Percentiles rank a stretch among this genome's conserved stretches.
phyloP scores from a whole-genome alignment of 2,797 vertebrate genomes.

The Tapera naevia region DNA sequence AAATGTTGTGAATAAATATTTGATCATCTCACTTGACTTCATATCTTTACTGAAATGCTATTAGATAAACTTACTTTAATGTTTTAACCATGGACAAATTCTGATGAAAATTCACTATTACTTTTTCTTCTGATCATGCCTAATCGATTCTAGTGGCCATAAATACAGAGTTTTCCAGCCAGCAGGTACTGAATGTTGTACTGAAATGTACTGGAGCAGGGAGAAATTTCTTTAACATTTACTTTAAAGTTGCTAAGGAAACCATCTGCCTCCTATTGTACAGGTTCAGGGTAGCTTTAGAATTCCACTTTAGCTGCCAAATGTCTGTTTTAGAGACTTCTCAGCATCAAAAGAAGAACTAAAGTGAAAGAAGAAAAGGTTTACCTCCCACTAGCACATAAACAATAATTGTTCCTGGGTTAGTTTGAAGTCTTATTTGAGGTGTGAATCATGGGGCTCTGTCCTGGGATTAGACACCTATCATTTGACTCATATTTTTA shows the following conservation, averaged over 20 bases:
- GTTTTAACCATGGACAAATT: background rate
- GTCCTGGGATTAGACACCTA: background rate
- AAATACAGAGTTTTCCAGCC: background rate
- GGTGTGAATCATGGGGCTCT: background rate
- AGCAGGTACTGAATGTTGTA: background rate
- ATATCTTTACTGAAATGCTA: background rate
- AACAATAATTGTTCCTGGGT: background rate
- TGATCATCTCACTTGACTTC: background rate
- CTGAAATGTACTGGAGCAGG: slow-evolving; percentile 19
- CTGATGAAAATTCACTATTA: background rate
- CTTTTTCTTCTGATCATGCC: background rate
- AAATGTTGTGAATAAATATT: background rate
- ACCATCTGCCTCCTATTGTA: background rate
- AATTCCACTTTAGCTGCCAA: background rate
- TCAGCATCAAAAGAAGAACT: background rate
- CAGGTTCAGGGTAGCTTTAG: background rate
- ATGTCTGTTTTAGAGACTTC: background rate
- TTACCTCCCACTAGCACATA: background rate
- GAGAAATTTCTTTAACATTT: slow-evolving; percentile 54
- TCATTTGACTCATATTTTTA: background rate
- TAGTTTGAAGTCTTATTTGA: background rate
- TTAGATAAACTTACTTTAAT: background rate
- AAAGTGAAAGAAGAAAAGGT: background rate
- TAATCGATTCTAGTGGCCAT: background rate
- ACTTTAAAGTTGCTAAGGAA: slow-evolving; percentile 23